Conservation (phyloP, 2,797 vertebrate species). For the Pampus argenteus region DNA sequence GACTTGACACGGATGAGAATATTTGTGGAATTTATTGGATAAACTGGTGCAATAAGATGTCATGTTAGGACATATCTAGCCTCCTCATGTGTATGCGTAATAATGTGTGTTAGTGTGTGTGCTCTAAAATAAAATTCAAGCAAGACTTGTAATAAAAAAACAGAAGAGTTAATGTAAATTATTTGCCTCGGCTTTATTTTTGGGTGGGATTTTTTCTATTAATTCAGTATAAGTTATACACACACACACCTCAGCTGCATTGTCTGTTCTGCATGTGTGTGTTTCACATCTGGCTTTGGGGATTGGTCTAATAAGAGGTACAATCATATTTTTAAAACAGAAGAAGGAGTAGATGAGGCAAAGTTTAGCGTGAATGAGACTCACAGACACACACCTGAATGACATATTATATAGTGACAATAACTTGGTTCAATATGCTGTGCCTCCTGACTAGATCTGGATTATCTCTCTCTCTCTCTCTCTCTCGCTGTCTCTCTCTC, state of each 20-base stretch:
- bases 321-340: neutral
- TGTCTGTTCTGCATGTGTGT: neutral
- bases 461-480: neutral
- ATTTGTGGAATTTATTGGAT: constrained; percentile 21
- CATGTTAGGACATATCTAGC: constrained; percentile 15
- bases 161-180: neutral
- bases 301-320: neutral
- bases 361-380: constrained; percentile 20
- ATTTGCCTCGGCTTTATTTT: no score
- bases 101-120: neutral
- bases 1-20: constrained; percentile 10
- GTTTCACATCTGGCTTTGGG: neutral
- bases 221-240: neutral
- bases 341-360: neutral
- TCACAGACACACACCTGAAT: constrained; percentile 16
- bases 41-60: constrained; percentile 39
- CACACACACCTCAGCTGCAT: neutral
- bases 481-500: neutral
- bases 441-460: constrained; percentile 30
- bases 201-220: neutral
- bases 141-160: neutral
- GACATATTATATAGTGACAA: constrained; percentile 35
- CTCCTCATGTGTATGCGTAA: neutral
- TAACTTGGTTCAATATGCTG: constrained; percentile 39
- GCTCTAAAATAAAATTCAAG: neutral